Conservation (phyloP, 1,140 invertebrate species). For the Propsilocerus akamusi region DNA sequence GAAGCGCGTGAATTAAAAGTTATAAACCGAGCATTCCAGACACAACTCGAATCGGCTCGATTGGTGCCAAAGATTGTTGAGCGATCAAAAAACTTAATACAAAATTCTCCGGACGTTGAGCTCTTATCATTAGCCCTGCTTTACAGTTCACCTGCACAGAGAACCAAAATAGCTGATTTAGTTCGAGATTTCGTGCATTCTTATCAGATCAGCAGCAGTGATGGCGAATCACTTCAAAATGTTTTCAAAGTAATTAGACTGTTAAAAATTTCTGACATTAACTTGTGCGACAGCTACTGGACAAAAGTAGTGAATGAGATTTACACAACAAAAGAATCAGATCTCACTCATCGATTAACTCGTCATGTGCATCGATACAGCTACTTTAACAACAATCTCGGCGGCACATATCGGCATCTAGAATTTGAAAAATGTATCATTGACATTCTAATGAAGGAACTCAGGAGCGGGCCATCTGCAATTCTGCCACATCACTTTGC, state of each 20-base stretch:
- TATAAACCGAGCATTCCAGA: constrained; percentile 10
- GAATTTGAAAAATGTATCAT: constrained; percentile 25
- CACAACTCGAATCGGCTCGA: constrained; percentile 18
- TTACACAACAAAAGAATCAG: constrained; percentile 9
- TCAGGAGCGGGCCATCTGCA: constrained; percentile 18
- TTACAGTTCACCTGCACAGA: constrained; percentile 18
- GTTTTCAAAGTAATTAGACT: constrained; percentile 23
- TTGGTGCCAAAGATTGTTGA: constrained; percentile 10
- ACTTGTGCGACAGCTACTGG: constrained; percentile 26
- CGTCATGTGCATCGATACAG: constrained; percentile 28
- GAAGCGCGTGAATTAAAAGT: not conserved
- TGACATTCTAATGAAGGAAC: constrained; percentile 19
- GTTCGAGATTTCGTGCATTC: constrained; percentile 17
- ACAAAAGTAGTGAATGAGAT: constrained; percentile 15
- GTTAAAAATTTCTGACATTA: constrained; percentile 24
- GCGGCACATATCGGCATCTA: constrained; percentile 25
- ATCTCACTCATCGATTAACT: constrained; percentile 18
- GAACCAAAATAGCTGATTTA: constrained; percentile 15
- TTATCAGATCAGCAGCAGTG: constrained; percentile 7
- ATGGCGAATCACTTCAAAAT: constrained; percentile 10
- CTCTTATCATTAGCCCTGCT: constrained; percentile 15
- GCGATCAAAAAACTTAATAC: constrained; percentile 11
- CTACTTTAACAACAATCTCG: constrained; percentile 29
- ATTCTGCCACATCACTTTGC: constrained; percentile 23
- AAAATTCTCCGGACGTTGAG: constrained; percentile 10